phyloP scores from a whole-genome alignment of 1,140 invertebrate genomes.

The Leguminivora glycinivorella region DNA sequence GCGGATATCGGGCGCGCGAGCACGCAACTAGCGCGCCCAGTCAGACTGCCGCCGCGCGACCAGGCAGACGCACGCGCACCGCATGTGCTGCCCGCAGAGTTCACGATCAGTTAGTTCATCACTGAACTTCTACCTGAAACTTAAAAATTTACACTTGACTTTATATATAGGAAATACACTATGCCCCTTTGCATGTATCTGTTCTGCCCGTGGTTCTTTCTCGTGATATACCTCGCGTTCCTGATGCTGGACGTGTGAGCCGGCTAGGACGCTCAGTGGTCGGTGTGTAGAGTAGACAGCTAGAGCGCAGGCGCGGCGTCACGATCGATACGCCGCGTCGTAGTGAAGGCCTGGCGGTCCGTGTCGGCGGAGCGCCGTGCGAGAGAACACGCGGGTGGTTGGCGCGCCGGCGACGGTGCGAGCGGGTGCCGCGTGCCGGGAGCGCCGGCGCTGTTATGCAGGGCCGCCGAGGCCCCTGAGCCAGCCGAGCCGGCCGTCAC shows the following conservation, averaged over 20 bases:
- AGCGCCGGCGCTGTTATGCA: conserved; percentile 67
- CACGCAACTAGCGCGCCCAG: conserved; percentile 72
- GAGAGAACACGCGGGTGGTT: conserved; percentile 55
- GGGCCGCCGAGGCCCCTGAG: conserved; percentile 45
- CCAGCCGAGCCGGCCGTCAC: conserved; percentile 54
- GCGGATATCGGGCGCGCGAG: conserved; percentile 66
- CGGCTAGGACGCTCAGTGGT: conserved; percentile 32
- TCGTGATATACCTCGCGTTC: conserved; percentile 76
- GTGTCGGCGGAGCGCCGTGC: conserved; percentile 50
- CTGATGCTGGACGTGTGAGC: conserved; percentile 76
- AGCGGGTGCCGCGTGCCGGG: conserved; percentile 58
- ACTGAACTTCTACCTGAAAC: conserved; percentile 48
- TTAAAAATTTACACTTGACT: conserved; percentile 35
- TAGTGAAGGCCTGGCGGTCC: conserved; percentile 39
- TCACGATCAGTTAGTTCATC: conserved; percentile 49
- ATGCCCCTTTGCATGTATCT: conserved; percentile 79
- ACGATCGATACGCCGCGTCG: conserved; percentile 60
- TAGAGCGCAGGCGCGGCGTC: conserved; percentile 65
- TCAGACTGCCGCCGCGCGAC: conserved; percentile 76
- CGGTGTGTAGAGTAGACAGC: conserved; percentile 16
- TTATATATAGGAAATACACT: conserved; percentile 38
- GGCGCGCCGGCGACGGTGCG: conserved; percentile 59
- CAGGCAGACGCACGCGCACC: conserved; percentile 67
- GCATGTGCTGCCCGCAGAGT: conserved; percentile 55
- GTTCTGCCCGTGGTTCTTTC: conserved; percentile 77